Percentiles rank a stretch among this genome's conserved stretches.
Evolutionary conservation across 2,113 vertebrate genomes (phyloP).

Genomic region (Paedocypris sp.): DNA sequence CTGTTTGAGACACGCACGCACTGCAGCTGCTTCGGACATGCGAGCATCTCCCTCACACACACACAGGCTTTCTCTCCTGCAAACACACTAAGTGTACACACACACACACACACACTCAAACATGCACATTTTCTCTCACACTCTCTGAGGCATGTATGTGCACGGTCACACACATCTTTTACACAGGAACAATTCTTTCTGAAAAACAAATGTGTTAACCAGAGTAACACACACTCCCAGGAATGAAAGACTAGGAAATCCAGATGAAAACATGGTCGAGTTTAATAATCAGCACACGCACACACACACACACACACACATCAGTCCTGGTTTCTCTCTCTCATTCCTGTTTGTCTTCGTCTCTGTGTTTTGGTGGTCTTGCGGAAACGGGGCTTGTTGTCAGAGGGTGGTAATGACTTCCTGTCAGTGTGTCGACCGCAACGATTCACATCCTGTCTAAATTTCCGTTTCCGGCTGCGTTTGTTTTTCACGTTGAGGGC

Average conservation of each 20-base stretch:
- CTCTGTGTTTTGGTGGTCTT: conserved; percentile 74
- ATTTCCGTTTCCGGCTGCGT: conserved; percentile 58
- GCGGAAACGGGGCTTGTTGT: conserved; percentile 46
- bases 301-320: too few relatives aligned
- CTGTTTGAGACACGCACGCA: conserved; percentile 37
- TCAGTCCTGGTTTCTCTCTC: conserved; percentile 45
- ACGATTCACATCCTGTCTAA: conserved; percentile 49
- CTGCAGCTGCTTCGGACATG: background rate
- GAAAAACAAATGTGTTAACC: too few relatives aligned
- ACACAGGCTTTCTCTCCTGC: background rate
- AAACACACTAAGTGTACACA: background rate
- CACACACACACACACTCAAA: background rate
- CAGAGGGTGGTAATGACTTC: conserved; percentile 22
- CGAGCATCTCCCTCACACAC: background rate
- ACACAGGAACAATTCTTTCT: too few relatives aligned
- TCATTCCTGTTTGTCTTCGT: conserved; percentile 68
- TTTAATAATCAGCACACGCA: too few relatives aligned
- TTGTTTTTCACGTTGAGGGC: conserved; percentile 66
- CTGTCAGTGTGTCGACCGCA: conserved; percentile 42
- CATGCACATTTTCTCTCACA: background rate
- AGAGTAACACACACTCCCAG: too few relatives aligned
- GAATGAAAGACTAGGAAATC: too few relatives aligned
- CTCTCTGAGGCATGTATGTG: background rate
- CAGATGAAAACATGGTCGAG: too few relatives aligned
- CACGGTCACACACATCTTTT: background rate